Evolutionary conservation across 2,797 vertebrate genomes (phyloP).

Genomic region (Naso thynnoides): DNA sequence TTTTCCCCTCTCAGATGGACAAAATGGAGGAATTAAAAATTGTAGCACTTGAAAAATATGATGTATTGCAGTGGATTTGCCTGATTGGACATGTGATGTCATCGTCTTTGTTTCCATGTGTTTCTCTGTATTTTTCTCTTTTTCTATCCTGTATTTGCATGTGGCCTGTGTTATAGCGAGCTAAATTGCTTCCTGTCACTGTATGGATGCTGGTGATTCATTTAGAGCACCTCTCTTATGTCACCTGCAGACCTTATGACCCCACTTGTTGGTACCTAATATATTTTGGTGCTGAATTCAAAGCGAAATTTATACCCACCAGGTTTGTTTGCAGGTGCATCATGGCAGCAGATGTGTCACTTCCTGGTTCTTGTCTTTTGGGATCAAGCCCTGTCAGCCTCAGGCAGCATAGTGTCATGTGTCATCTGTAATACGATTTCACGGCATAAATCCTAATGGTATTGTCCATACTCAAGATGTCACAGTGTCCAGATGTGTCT

Average conservation of each 20-base stretch:
- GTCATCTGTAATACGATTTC: slow-evolving; percentile 55
- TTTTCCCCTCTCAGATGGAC: slow-evolving; percentile 28
- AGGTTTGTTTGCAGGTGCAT: slow-evolving; percentile 38
- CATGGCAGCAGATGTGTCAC: slow-evolving; percentile 22
- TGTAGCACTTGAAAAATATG: background rate
- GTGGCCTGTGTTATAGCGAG: slow-evolving; percentile 10
- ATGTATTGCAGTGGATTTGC: background rate
- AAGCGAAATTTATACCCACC: background rate
- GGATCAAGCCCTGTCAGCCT: slow-evolving; percentile 42
- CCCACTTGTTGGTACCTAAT: background rate
- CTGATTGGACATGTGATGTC: slow-evolving; percentile 19
- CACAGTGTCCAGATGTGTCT: slow-evolving; percentile 58
- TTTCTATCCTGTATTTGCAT: slow-evolving; percentile 35
- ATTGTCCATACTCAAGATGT: slow-evolving; percentile 56
- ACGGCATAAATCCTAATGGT: slow-evolving; percentile 54
- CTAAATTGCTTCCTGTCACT: slow-evolving; percentile 11
- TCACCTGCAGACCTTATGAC: slow-evolving; percentile 8
- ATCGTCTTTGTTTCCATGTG: slow-evolving; percentile 23
- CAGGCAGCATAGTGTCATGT: slow-evolving; percentile 47
- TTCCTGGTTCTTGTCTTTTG: slow-evolving; percentile 37
- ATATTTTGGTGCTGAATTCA: background rate
- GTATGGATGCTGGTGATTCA: slow-evolving; percentile 11
- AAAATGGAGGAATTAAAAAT: slow-evolving; percentile 8
- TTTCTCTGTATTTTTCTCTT: background rate
- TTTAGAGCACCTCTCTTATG: background rate